Evolutionary conservation across 2,888 invertebrate genomes (phyloP).

Genomic region (Tortrix viridana): DNA sequence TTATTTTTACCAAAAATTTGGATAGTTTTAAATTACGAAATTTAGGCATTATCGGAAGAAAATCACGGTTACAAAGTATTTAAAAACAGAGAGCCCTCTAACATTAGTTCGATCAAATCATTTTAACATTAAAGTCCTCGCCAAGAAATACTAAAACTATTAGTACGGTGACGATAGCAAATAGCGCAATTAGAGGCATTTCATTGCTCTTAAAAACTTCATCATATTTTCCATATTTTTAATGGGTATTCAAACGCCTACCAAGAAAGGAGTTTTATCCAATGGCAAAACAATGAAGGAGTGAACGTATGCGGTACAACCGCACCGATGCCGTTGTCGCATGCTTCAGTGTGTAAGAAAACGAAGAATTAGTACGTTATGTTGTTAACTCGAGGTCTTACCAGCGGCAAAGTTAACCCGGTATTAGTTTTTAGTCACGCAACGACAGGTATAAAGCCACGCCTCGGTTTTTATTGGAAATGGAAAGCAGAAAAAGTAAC

Average conservation of each 20-base stretch:
- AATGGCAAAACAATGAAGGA: conserved; percentile 26
- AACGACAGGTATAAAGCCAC: conserved; percentile 15
- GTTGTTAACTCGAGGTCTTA: background rate
- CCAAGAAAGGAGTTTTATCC: conserved; percentile 5
- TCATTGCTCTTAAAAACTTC: too few species aligned
- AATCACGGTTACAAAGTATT: too few species aligned
- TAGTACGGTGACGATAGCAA: too few species aligned
- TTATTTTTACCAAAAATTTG: too few species aligned
- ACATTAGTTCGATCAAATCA: too few species aligned
- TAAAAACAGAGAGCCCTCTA: too few species aligned
- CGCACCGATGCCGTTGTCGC: background rate
- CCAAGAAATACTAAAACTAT: too few species aligned
- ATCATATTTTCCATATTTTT: background rate
- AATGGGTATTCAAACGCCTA: background rate
- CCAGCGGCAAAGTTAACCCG: conserved; percentile 16
- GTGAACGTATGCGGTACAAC: conserved; percentile 15
- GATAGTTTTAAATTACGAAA: too few species aligned
- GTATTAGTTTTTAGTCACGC: conserved; percentile 21
- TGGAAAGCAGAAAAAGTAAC: too few species aligned
- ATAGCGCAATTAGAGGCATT: too few species aligned
- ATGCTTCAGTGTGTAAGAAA: background rate
- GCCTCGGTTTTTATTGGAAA: conserved; percentile 7
- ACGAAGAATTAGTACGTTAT: background rate
- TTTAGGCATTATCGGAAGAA: too few species aligned
- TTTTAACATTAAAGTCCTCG: too few species aligned